Base-by-base conservation (phyloP, 2,888 invertebrate genomes). In the Oscheius onirici region DNA sequence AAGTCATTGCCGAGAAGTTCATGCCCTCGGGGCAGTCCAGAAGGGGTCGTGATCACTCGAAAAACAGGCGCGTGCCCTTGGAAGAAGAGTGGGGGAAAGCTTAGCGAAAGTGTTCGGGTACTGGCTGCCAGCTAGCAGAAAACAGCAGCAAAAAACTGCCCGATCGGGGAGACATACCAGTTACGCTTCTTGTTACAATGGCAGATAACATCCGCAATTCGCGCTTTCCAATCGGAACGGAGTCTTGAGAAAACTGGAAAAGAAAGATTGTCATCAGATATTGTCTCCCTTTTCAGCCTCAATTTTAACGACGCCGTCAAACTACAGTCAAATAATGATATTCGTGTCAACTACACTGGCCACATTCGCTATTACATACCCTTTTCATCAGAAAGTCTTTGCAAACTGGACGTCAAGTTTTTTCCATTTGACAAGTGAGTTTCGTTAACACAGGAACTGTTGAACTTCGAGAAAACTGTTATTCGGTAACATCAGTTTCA, bases 361-460 rank as follows among this genome's bases (percentile, higher is more conserved):
- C 85, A 87, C 61, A 71, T 87, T 11, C 75, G 86, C 22, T 87
- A 85, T 68, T 87, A 86, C 66, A 78, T 85, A 11, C 85, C 85
- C 17, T 86, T 85, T 69, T 78, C 77, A 8, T 84, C 86, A 2
- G 85, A 86, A 60, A 82, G 82, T 6, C 75, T 87, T 8, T 87
- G 87, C 76, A 84, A 82, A 71, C 68, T 86, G 49, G 85, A 87
- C 71, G 87, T 87, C 51, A 85, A 87, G 65, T 86, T 85, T 74
- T 87, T 87, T 68, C 87, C 87, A 0, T 87, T 87, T 58, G 87
- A 87, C 75, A 83, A 84, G 85, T 85, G 58, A 81, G 84, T 72
- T 13, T n/a, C n/a, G n/a, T n/a, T n/a, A n/a, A n/a, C n/a, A n/a
- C n/a, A n/a, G n/a, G n/a, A 34, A 6, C 34, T 34, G 34, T 34